A percentile compares a stretch with the other conserved stretches of the same genome.
Conservation (phyloP, 92 coral and sea anemone species). For the Zoanthus sociatus region DNA sequence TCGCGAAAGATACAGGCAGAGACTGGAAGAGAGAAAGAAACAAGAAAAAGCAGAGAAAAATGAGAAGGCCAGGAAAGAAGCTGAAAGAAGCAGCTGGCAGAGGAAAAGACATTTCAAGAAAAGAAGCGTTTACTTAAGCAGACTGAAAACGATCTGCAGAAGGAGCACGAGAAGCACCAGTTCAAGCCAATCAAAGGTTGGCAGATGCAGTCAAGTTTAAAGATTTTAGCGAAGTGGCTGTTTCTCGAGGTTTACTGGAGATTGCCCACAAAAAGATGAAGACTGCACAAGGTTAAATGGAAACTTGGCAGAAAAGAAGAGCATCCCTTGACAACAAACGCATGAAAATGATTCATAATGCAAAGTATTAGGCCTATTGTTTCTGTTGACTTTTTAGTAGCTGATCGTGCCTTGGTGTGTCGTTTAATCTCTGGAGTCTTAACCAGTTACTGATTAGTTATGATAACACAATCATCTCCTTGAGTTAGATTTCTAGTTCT, state of each 20-base stretch:
- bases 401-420: constrained; percentile 22
- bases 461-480: constrained; percentile 6
- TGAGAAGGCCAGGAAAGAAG: too few species aligned
- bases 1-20: too few species aligned
- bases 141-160: too few species aligned
- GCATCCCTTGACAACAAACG: constrained; percentile 54
- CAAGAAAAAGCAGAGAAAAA: too few species aligned
- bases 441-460: constrained; percentile 27
- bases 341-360: constrained; percentile 53
- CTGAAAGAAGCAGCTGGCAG: too few species aligned
- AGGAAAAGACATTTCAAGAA: too few species aligned
- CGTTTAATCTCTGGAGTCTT: constrained; percentile 29
- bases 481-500: constrained; percentile 30
- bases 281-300: constrained; percentile 51
- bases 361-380: constrained; percentile 18
- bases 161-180: too few species aligned
- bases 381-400: constrained; percentile 42
- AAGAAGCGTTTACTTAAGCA: too few species aligned
- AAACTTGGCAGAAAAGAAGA: constrained; percentile 53
- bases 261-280: constrained; percentile 49
- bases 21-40: too few species aligned
- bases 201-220: constrained; percentile 62
- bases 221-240: constrained; percentile 46
- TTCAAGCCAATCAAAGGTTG: constrained; percentile 46
- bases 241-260: constrained; percentile 31